Evolutionary conservation across 1,140 invertebrate genomes (phyloP).

Genomic region (Proales similis): DNA sequence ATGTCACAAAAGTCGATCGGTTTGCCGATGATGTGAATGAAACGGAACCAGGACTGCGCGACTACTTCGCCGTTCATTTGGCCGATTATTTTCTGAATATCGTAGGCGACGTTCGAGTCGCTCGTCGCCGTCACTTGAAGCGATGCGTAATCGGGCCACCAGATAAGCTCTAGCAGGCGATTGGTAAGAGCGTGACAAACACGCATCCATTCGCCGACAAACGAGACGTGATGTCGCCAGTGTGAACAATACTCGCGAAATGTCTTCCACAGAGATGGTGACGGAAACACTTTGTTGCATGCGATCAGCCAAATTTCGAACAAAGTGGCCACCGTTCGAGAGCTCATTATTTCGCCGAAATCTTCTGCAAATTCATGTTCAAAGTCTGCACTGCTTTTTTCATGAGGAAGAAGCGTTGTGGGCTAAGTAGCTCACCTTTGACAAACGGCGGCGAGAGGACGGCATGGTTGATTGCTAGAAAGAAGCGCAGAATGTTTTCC

Average conservation of each 20-base stretch:
- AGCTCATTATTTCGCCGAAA: slow-evolving; percentile 85
- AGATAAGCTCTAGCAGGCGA: slow-evolving; percentile 74
- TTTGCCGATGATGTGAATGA: slow-evolving; percentile 83
- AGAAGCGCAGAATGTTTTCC: slow-evolving; percentile 77
- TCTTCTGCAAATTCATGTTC: slow-evolving; percentile 60
- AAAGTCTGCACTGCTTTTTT: not conserved
- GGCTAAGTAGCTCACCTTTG: slow-evolving; percentile 57
- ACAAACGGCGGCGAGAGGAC: slow-evolving; percentile 80
- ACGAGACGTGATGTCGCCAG: slow-evolving; percentile 81
- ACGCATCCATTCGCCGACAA: slow-evolving; percentile 89
- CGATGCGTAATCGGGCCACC: slow-evolving; percentile 75
- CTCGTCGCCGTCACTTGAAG: slow-evolving; percentile 53
- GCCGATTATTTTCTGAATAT: slow-evolving; percentile 74
- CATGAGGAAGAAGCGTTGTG: not conserved
- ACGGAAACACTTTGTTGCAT: slow-evolving; percentile 78
- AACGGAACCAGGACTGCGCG: slow-evolving; percentile 85
- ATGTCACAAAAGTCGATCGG: slow-evolving; percentile 82
- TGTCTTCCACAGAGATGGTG: slow-evolving; percentile 89
- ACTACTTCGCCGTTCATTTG: slow-evolving; percentile 81
- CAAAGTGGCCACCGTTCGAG: slow-evolving; percentile 80
- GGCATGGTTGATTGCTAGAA: slow-evolving; percentile 84
- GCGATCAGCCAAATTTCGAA: slow-evolving; percentile 90
- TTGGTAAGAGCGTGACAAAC: slow-evolving; percentile 81
- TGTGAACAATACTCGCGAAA: slow-evolving; percentile 79
- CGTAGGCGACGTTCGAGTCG: slow-evolving; percentile 41